Percentiles rank a stretch among this genome's conserved stretches.
Conservation (phyloP, 2,888 invertebrate genomes). For the Drosophila neoperkinsi region DNA sequence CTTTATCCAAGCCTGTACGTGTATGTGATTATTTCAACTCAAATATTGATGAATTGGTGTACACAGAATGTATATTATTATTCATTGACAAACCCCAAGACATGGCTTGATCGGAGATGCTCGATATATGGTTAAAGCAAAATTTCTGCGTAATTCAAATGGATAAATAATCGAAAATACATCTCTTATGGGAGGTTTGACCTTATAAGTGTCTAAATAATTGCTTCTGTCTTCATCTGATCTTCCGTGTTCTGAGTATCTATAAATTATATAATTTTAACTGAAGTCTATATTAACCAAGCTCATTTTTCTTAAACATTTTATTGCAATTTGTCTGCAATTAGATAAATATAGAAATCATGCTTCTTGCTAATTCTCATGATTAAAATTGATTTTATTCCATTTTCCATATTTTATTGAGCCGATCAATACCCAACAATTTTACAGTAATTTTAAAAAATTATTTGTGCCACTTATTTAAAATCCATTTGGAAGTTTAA, state of each 20-base stretch:
- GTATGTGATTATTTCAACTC: not conserved
- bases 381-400: not conserved
- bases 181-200: not conserved
- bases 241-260: not conserved
- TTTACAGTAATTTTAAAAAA: not conserved
- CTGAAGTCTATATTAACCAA: not conserved
- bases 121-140: not conserved
- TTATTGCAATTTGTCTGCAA: not conserved
- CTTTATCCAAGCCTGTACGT: not conserved
- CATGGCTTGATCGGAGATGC: not conserved
- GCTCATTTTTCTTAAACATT: not conserved
- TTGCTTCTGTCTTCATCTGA: no score
- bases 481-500: not conserved
- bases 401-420: no score
- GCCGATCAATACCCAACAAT: not conserved
- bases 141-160: not conserved
- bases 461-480: not conserved
- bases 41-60: not conserved
- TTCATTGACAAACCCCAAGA: not conserved
- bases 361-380: not conserved
- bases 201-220: no score
- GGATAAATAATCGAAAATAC: not conserved
- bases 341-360: not conserved
- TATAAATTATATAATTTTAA: fast-evolving
- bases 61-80: not conserved